Conservation (phyloP, 2,888 invertebrate species). For the Microctonus brassicae region DNA sequence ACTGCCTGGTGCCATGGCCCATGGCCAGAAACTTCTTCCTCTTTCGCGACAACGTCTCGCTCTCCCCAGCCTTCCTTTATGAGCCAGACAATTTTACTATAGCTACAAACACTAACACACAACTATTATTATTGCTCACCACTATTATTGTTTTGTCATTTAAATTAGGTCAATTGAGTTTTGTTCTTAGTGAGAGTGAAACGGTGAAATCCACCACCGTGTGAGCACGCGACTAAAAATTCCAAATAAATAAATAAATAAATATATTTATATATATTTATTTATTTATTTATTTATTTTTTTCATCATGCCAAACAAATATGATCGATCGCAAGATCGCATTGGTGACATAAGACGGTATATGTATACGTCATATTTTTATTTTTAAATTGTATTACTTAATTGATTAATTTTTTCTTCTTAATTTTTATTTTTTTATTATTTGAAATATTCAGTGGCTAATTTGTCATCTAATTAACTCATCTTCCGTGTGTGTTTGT, state of each 20-base stretch:
- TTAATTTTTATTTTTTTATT: neutral
- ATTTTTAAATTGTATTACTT: slow-evolving; percentile 11
- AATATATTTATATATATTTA: neutral
- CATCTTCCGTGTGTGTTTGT: neutral
- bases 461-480: too few species aligned
- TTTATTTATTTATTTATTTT: neutral
- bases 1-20: slow-evolving; percentile 62
- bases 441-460: neutral
- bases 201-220: neutral
- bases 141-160: slow-evolving; percentile 53
- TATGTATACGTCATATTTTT: slow-evolving; percentile 22
- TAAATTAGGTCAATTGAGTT: slow-evolving; percentile 56
- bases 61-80: neutral
- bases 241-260: neutral
- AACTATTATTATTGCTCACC: slow-evolving; percentile 32
- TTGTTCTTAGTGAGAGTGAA: slow-evolving; percentile 23
- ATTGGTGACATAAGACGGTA: slow-evolving; percentile 57
- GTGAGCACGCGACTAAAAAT: neutral
- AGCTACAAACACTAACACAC: neutral
- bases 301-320: slow-evolving; percentile 55
- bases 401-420: neutral
- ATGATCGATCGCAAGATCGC: slow-evolving; percentile 57
- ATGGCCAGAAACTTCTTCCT: slow-evolving; percentile 53
- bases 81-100: slow-evolving; percentile 50
- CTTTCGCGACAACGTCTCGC: neutral